Conservation (phyloP, 2,113 vertebrate genomes). For the Dissostichus mawsoni region DNA sequence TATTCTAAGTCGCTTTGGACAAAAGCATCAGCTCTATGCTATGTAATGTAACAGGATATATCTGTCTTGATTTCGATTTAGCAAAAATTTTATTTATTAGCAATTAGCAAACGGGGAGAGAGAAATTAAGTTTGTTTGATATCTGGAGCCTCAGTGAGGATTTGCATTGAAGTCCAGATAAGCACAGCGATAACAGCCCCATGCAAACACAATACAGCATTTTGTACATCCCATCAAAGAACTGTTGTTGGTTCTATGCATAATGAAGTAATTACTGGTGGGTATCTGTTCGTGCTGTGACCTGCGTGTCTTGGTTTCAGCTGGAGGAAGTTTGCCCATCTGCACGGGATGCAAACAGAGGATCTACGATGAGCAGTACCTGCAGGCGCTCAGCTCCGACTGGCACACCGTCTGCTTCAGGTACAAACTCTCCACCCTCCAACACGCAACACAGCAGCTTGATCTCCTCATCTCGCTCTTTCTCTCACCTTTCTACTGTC, state of each 20-base stretch:
- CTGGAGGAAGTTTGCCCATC: conserved; percentile 90
- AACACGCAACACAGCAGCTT: not conserved
- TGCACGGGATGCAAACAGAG: conserved; percentile 92
- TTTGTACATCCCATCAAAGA: not conserved
- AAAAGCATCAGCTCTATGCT: too few relatives aligned
- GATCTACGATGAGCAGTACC: conserved; percentile 96
- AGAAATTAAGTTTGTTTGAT: not conserved
- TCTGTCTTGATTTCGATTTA: too few relatives aligned
- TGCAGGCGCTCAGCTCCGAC: conserved; percentile 92
- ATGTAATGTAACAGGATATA: too few relatives aligned
- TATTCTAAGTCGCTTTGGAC: too few relatives aligned
- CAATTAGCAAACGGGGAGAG: not conserved
- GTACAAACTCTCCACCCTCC: conserved; percentile 71
- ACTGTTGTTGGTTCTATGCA: not conserved
- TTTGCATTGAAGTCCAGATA: conserved; percentile 38
- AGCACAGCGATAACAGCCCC: not conserved
- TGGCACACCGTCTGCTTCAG: conserved; percentile 97
- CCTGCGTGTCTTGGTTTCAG: conserved; percentile 49
- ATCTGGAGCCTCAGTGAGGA: not conserved
- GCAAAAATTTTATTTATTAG: too few relatives aligned
- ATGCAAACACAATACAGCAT: conserved; percentile 16
- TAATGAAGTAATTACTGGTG: not conserved
- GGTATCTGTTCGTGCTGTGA: not conserved
- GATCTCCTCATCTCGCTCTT: not conserved
- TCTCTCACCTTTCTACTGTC: not conserved